Conservation (phyloP, 2,888 invertebrate species). For the Papilio protenor region DNA sequence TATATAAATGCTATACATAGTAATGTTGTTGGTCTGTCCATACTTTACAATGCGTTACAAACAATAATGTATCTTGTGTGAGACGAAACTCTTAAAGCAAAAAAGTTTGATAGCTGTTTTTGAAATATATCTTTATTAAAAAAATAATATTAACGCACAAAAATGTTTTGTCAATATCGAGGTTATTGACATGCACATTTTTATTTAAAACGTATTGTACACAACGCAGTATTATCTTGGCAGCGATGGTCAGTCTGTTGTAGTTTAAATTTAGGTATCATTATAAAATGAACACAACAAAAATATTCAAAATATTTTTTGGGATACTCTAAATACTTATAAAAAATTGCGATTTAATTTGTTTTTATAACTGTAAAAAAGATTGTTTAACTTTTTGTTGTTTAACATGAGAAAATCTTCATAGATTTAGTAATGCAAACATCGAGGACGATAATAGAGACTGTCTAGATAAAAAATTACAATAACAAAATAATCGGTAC, state of each 20-base stretch:
- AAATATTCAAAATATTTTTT: not conserved
- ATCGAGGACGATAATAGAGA: not conserved
- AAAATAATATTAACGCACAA: too few species aligned
- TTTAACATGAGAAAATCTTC: not conserved
- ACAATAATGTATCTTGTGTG: too few species aligned
- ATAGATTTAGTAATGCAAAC: not conserved
- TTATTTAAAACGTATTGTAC: not conserved
- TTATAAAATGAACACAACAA: too few species aligned
- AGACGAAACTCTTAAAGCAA: too few species aligned
- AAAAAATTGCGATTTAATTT: not conserved
- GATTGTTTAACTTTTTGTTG: not conserved
- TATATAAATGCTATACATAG: too few species aligned
- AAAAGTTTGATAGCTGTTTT: too few species aligned
- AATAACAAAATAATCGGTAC: not conserved
- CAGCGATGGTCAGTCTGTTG: conserved; percentile 10
- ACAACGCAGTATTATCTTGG: not conserved
- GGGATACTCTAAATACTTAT: not conserved
- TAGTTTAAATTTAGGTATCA: not conserved
- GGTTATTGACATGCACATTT: conserved; percentile 28
- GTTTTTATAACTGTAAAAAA: not conserved
- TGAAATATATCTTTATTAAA: too few species aligned
- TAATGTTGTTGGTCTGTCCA: conserved; percentile 46
- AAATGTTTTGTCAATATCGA: not conserved
- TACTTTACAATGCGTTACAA: conserved; percentile 39
- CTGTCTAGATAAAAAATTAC: not conserved